phyloP scores from a whole-genome alignment of 2,797 vertebrate species.

The Adrianichthys oophorus region DNA sequence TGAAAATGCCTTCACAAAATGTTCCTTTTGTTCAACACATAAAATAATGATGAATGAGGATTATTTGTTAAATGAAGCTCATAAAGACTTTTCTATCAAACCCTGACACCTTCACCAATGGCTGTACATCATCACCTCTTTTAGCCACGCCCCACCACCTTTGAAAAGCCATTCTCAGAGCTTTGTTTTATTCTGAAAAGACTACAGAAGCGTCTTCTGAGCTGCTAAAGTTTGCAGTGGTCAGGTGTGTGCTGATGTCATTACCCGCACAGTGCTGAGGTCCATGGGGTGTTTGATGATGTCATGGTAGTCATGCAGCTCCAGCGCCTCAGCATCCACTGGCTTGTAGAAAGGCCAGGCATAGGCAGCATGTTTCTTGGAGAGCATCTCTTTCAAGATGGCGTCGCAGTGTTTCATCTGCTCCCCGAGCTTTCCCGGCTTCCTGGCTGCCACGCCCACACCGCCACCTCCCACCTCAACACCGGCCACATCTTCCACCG shows the following conservation, averaged over 20 bases:
- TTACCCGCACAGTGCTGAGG: slow-evolving; percentile 95
- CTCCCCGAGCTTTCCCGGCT: slow-evolving; percentile 87
- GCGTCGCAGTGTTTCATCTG: slow-evolving; percentile 95
- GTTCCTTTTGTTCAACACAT: no score
- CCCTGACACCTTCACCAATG: no score
- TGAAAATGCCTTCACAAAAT: no score
- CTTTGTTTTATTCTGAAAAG: no score
- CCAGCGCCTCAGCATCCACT: slow-evolving; percentile 92
- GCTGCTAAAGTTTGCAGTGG: not conserved
- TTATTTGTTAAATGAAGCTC: no score
- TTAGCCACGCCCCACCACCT: no score
- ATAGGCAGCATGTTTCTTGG: slow-evolving; percentile 95
- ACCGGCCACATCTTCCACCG: slow-evolving; percentile 77
- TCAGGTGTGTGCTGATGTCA: not conserved
- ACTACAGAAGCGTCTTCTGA: not conserved
- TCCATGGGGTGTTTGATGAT: slow-evolving; percentile 99
- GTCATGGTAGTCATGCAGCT: slow-evolving; percentile 97
- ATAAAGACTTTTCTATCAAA: no score
- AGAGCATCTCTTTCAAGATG: slow-evolving; percentile 95
- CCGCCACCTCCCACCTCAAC: slow-evolving; percentile 73
- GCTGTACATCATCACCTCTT: no score
- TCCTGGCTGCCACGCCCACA: slow-evolving; percentile 53
- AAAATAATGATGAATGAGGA: no score
- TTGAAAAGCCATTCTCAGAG: no score
- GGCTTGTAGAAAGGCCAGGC: slow-evolving; percentile 99